Evolutionary conservation across 2,797 vertebrate genomes (phyloP).

Genomic region (Mormyrus hasselquistii): DNA sequence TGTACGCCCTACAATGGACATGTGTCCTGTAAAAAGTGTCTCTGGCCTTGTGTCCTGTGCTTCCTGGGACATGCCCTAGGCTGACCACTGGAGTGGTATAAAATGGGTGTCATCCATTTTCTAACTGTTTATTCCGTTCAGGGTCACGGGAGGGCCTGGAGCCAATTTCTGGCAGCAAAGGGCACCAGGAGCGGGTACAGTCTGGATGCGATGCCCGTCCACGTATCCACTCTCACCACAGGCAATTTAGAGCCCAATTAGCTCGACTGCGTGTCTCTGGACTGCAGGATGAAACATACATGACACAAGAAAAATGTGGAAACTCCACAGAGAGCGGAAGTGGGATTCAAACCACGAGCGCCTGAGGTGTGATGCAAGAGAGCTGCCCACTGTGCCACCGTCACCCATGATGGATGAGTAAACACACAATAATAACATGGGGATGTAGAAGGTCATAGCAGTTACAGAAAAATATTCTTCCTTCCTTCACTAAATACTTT

Average conservation of each 20-base stretch:
- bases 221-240: background rate
- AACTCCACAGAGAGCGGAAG: background rate
- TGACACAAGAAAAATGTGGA: background rate
- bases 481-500: background rate
- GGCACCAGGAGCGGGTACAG: background rate
- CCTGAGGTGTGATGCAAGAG: background rate
- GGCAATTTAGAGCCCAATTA: background rate
- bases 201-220: background rate
- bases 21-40: background rate
- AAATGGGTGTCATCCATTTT: background rate
- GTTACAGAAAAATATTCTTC: background rate
- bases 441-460: background rate
- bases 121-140: background rate
- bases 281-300: background rate
- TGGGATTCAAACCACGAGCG: background rate
- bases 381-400: background rate
- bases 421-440: background rate
- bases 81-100: background rate
- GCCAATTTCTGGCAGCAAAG: background rate
- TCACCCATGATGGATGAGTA: background rate
- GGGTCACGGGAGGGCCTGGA: background rate
- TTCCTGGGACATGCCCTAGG: background rate
- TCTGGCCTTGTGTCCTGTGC: background rate
- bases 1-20: background rate
- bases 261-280: background rate